Evolutionary conservation across 1,140 invertebrate species (phyloP), one percentile per base, ranked within the genome.

Genomic region (Oedothorax gibbosus): DNA sequence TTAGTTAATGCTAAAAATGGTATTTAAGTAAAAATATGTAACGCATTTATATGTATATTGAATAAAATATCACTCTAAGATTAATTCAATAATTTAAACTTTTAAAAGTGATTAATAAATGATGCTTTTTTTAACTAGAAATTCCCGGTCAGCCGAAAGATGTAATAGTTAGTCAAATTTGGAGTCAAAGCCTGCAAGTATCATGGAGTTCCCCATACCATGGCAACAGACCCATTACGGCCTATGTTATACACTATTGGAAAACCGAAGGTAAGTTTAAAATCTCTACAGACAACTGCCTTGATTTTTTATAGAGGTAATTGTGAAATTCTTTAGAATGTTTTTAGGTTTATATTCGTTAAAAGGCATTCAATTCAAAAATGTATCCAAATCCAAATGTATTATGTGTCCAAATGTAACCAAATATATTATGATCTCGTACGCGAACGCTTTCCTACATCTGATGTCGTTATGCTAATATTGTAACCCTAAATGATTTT

Each of bases 141-240:
- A 94, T 95, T 62, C 97, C 97, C 8, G 97, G 98, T 91, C 94
- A 96, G 73, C 96, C 97, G 0, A 95, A 95, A 89, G 95, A 95
- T 86, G 89, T 98, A 21, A 97, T 96, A 90, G 95, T 98, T 50
- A 91, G 97, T 53, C 95, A 97, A 89, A 96, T 96, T 91, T 96
- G 95, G 80, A 97, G 97, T 87, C 93, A 96, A 85, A 95, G 94
- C 8, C 95, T 98, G 68, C 95, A 96, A 88, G 91, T 99, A 2
- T 95, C 95, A 11, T 99, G 97, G 97, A 94, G 94, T 50, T 94
- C 95, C 76, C 88, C 88, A 54, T 98, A 97, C 90, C 95, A 98
- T 89, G 97, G 97, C 86, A 98, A 98, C 90, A 96, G 96, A n/a
- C 94, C 94, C 0, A 95, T 99, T 86, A 96, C 94, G 87, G 93